Evolutionary conservation across 2,113 vertebrate species (phyloP).

Genomic region (Protobothrops flavoviridis): DNA sequence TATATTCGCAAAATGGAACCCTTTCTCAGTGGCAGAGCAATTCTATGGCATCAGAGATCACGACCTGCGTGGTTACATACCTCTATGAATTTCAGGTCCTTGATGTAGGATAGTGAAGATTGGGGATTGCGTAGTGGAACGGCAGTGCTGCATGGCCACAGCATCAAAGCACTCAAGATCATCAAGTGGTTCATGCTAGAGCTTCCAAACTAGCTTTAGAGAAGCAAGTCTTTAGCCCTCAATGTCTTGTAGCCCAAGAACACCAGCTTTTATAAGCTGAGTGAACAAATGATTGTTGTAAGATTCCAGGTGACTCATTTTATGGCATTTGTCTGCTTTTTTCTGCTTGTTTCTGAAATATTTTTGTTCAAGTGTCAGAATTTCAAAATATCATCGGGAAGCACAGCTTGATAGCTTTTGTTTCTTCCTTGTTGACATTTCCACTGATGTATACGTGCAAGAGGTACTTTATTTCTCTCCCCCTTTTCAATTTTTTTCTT

Average conservation of each 20-base stretch:
- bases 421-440: slow-evolving; percentile 1
- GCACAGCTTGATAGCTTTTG: not conserved
- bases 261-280: slow-evolving; percentile 6
- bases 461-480: not conserved
- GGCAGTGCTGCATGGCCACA: not conserved
- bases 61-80: not conserved
- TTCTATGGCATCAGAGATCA: not conserved
- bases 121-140: not conserved
- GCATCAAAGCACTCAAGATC: not conserved
- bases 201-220: not conserved
- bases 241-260: not conserved
- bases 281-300: not conserved
- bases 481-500: not conserved
- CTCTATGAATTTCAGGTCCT: not conserved
- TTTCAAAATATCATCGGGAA: slow-evolving; percentile 16
- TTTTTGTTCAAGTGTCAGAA: not conserved
- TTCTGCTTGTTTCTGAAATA: not conserved
- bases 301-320: slow-evolving; percentile 12
- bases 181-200: not conserved
- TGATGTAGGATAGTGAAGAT: not conserved
- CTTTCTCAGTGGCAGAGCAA: not conserved
- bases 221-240: not conserved
- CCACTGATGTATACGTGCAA: not conserved
- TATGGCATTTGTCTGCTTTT: not conserved
- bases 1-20: not conserved